phyloP scores from a whole-genome alignment of 92 coral and sea anemone species.

The Umimayanthus kanabou region DNA sequence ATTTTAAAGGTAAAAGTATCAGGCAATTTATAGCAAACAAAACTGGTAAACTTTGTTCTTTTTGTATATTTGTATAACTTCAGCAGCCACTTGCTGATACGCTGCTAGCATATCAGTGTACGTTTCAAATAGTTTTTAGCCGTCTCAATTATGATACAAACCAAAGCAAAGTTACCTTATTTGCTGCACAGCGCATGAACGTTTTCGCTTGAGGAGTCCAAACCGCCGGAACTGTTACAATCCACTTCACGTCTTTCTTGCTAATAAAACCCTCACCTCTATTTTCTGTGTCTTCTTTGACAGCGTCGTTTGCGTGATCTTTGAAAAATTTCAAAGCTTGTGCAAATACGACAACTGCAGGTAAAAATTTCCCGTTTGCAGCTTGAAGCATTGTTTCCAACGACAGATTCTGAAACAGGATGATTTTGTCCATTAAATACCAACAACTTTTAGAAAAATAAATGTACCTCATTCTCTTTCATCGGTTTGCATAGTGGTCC shows the following conservation, averaged over 20 bases:
- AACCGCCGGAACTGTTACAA: constrained; percentile 8
- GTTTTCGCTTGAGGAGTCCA: neutral
- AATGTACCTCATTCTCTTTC: too few species aligned
- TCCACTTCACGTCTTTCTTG: neutral
- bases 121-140: too few species aligned
- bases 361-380: neutral
- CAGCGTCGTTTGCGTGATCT: neutral
- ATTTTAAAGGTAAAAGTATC: too few species aligned
- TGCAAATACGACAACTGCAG: neutral
- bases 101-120: too few species aligned
- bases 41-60: too few species aligned
- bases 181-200: neutral
- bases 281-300: neutral
- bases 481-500: too few species aligned
- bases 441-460: too few species aligned
- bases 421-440: neutral
- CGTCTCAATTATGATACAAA: too few species aligned
- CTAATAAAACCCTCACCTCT: neutral
- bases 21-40: too few species aligned
- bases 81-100: too few species aligned
- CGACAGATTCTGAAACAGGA: neutral
- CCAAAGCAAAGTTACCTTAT: neutral
- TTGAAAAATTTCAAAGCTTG: neutral
- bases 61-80: too few species aligned
- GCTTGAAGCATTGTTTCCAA: neutral